These are phyloP conservation scores for Ormyrus thymus DNA, from an alignment of 2,888 invertebrate species.

Conservation along the genomic window DNA sequence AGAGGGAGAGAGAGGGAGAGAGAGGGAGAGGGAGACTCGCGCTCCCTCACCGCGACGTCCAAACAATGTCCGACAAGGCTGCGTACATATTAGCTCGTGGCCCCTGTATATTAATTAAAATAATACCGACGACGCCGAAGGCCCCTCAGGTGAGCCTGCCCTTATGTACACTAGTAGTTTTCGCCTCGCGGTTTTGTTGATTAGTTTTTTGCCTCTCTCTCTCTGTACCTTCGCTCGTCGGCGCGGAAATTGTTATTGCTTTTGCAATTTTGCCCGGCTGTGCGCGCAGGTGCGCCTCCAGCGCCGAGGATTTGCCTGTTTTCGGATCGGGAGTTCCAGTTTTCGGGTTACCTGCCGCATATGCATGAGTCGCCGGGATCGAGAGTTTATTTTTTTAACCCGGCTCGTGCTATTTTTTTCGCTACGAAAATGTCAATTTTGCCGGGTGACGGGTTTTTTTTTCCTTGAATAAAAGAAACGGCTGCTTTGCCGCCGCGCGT, in stretches of 20 bases:
- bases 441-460: not conserved
- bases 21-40: constrained; percentile 5
- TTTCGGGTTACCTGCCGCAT: constrained; percentile 12
- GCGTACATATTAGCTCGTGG: constrained; percentile 69
- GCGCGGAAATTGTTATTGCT: constrained; percentile 25
- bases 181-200: constrained; percentile 23
- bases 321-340: too few species aligned
- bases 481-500: not conserved
- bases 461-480: not conserved
- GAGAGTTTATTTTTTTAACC: constrained; percentile 11
- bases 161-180: not conserved
- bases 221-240: not conserved
- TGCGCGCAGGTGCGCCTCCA: too few species aligned
- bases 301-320: too few species aligned
- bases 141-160: too few species aligned
- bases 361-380: not conserved
- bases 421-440: not conserved
- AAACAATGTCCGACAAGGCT: constrained; percentile 74
- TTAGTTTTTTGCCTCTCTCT: constrained; percentile 20
- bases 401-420: not conserved
- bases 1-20: not conserved
- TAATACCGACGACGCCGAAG: constrained; percentile 12
- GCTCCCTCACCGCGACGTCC: constrained; percentile 60
- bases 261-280: not conserved
- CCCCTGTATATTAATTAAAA: constrained; percentile 50